These are phyloP conservation scores for Sarcophaga caerulescens DNA, from an alignment of 2,888 invertebrate species.

Conservation along the genomic window DNA sequence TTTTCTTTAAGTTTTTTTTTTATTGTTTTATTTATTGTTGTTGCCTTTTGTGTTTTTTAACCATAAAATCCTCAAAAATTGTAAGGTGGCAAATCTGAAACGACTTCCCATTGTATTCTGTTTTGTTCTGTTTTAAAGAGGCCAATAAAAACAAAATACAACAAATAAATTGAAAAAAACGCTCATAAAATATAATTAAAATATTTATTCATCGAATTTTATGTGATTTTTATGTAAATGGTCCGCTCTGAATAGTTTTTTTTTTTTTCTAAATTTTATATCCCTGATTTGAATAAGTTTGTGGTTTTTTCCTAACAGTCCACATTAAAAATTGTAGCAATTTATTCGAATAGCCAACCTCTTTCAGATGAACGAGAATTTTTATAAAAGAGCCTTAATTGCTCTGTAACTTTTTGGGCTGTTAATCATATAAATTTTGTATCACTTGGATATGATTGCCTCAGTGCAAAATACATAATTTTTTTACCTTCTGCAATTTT, in stretches of 20 bases:
- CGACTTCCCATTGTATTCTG: constrained; percentile 24
- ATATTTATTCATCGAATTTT: constrained; percentile 60
- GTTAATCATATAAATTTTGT: too few species aligned
- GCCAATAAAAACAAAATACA: not conserved
- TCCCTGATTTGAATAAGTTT: not conserved
- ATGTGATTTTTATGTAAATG: constrained; percentile 62
- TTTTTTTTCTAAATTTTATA: not conserved
- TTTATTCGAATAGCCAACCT: constrained; percentile 16
- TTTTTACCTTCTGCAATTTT: too few species aligned
- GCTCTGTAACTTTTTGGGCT: too few species aligned
- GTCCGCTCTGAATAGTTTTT: constrained; percentile 30
- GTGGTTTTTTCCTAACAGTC: too few species aligned
- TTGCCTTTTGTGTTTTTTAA: not conserved
- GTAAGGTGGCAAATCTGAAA: constrained; percentile 55
- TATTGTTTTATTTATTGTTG: constrained; percentile 18
- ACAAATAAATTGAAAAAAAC: not conserved
- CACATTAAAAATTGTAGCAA: not conserved
- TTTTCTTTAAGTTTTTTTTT: constrained; percentile 28
- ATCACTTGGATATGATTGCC: too few species aligned
- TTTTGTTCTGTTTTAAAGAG: not conserved
- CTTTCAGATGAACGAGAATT: too few species aligned
- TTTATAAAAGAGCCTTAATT: too few species aligned
- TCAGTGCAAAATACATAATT: too few species aligned
- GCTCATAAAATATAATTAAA: constrained; percentile 65
- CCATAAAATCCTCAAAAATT: constrained; percentile 26